Evolutionary conservation across 2,888 invertebrate species (phyloP).

Genomic region (Phanerotoma sp.): DNA sequence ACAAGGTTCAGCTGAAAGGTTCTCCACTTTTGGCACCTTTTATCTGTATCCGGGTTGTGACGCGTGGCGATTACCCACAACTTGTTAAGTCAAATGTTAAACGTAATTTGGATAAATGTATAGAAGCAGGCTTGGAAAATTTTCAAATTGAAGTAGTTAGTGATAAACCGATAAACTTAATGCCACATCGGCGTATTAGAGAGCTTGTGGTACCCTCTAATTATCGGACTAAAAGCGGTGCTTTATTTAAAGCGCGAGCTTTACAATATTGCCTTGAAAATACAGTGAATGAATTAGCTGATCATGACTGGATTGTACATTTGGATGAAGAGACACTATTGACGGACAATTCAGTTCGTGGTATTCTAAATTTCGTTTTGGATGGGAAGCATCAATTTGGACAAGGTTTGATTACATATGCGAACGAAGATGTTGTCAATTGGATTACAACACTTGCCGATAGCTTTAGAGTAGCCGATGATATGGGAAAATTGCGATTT

Average conservation of each 20-base stretch:
- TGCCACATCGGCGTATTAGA: conserved; percentile 77
- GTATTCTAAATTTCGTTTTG: conserved; percentile 90
- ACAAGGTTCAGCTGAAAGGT: conserved; percentile 84
- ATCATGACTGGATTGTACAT: conserved; percentile 96
- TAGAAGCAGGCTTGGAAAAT: conserved; percentile 89
- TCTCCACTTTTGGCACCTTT: conserved; percentile 91
- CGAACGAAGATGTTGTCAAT: conserved; percentile 94
- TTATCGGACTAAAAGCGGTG: conserved; percentile 88
- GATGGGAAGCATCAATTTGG: conserved; percentile 96
- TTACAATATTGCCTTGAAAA: conserved; percentile 94
- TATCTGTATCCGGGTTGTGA: conserved; percentile 91
- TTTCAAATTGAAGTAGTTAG: conserved; percentile 96
- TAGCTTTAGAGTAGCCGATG: conserved; percentile 93
- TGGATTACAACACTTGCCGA: conserved; percentile 97
- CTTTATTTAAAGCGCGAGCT: conserved; percentile 91
- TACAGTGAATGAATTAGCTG: conserved; percentile 79
- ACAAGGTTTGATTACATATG: conserved; percentile 94
- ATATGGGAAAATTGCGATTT: conserved; percentile 93
- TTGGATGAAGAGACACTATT: conserved; percentile 94
- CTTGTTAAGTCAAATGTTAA: conserved; percentile 84
- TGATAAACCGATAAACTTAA: conserved; percentile 78
- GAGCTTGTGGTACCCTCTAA: conserved; percentile 86
- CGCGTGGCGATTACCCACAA: conserved; percentile 90
- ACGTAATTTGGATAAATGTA: conserved; percentile 83
- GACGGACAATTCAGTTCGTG: conserved; percentile 87